Evolutionary conservation across 2,797 vertebrate genomes (phyloP).

Genomic region (Protonibea diacanthus): DNA sequence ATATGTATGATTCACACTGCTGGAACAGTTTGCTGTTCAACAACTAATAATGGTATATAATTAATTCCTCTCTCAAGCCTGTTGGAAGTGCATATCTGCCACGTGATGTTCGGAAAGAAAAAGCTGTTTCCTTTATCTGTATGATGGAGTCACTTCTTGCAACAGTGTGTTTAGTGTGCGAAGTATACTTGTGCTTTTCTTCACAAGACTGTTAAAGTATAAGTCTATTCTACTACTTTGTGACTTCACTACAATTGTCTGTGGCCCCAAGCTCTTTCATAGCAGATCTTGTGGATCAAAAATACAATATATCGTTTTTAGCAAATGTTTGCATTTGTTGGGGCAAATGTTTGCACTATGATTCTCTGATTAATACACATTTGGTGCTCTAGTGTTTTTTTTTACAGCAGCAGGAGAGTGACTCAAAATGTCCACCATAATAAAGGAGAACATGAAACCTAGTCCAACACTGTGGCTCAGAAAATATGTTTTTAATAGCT

Average conservation of each 20-base stretch:
- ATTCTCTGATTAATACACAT: background rate
- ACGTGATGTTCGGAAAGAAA: background rate
- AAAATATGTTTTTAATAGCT: background rate
- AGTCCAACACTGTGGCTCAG: background rate
- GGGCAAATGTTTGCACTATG: background rate
- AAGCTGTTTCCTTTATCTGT: conserved; percentile 15
- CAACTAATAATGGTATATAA: background rate
- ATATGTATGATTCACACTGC: background rate
- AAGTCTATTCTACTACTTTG: background rate
- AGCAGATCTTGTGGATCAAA: background rate
- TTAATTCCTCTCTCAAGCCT: background rate
- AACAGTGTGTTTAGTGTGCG: background rate
- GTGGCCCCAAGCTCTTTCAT: background rate
- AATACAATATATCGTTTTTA: background rate
- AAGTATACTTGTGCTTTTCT: conserved; percentile 19
- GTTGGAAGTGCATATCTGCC: background rate
- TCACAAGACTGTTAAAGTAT: background rate
- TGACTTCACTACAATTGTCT: background rate
- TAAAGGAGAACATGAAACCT: background rate
- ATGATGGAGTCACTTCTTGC: background rate
- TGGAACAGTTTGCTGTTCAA: background rate
- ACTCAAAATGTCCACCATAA: too few relatives aligned
- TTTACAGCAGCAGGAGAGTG: too few relatives aligned
- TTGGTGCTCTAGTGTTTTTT: background rate
- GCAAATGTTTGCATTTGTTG: background rate